Evolutionary conservation across 1,140 invertebrate genomes (phyloP).

Genomic region (Drosophila watanabei): DNA sequence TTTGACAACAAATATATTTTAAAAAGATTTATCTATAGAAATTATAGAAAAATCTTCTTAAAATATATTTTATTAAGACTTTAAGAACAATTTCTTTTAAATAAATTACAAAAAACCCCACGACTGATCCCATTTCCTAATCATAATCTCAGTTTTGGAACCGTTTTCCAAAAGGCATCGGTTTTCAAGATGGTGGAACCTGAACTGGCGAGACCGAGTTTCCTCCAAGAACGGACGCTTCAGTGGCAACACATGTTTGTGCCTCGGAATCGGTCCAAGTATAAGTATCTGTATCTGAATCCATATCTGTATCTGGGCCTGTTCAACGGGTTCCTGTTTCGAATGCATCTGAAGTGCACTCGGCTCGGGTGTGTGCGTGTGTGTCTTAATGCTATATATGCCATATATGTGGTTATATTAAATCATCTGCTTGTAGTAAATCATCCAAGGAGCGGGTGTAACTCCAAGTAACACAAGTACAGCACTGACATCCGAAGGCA

Average conservation of each 20-base stretch:
- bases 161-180: constrained; percentile 29
- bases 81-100: neutral
- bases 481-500: constrained; percentile 56
- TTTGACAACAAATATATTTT: neutral
- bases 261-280: constrained; percentile 1
- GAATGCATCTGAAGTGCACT: constrained; percentile 71
- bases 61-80: neutral
- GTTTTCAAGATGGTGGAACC: constrained; percentile 71
- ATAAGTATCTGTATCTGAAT: constrained; percentile 38
- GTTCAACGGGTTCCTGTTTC: constrained; percentile 40
- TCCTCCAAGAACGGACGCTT: constrained; percentile 44
- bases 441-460: constrained; percentile 49
- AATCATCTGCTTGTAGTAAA: constrained; percentile 82
- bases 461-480: constrained; percentile 56
- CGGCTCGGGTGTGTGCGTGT: constrained; percentile 31
- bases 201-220: constrained; percentile 26
- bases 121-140: constrained; percentile 7
- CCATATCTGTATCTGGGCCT: constrained; percentile 34
- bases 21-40: no score
- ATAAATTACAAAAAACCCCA: neutral
- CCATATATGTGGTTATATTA: constrained; percentile 75
- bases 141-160: constrained; percentile 1
- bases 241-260: constrained; percentile 68
- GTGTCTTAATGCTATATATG: constrained; percentile 3
- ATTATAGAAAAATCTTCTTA: neutral